Conservation (phyloP, 2,797 vertebrate species). For the Lagorchestes hirsutus region DNA sequence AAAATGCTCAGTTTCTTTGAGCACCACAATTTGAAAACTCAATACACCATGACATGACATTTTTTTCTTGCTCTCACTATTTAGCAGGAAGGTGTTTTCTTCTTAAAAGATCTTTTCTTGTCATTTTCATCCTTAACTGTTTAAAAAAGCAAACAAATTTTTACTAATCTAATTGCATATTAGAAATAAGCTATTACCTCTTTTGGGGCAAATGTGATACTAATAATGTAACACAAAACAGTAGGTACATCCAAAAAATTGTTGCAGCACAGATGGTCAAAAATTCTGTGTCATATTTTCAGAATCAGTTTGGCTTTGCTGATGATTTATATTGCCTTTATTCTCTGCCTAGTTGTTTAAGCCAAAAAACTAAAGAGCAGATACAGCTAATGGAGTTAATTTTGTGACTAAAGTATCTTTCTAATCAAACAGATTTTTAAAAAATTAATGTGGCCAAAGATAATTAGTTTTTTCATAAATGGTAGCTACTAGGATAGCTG, state of each 20-base stretch:
- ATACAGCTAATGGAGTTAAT: constrained; percentile 19
- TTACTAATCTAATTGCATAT: background rate
- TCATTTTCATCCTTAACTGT: background rate
- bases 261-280: constrained; percentile 1
- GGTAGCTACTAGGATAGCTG: constrained; percentile 37
- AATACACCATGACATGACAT: constrained; percentile 2
- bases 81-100: constrained; percentile 6
- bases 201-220: constrained; percentile 46
- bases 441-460: constrained; percentile 22
- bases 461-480: constrained; percentile 37
- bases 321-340: constrained; percentile 31
- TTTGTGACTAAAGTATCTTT: constrained; percentile 46
- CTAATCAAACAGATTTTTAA: constrained; percentile 43
- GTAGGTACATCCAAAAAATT: constrained; percentile 20
- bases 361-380: constrained; percentile 8
- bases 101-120: constrained; percentile 36
- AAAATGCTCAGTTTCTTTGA: background rate
- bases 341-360: constrained; percentile 42
- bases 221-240: constrained; percentile 47
- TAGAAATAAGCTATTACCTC: constrained; percentile 24
- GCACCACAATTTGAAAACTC: background rate
- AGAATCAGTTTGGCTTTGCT: constrained; percentile 16
- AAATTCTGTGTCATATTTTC: constrained; percentile 37
- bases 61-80: constrained; percentile 47
- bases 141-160: background rate